Evolutionary conservation across 2,888 invertebrate species (phyloP), one percentile per base, ranked within the genome.

Genomic region (Ctena decussata): DNA sequence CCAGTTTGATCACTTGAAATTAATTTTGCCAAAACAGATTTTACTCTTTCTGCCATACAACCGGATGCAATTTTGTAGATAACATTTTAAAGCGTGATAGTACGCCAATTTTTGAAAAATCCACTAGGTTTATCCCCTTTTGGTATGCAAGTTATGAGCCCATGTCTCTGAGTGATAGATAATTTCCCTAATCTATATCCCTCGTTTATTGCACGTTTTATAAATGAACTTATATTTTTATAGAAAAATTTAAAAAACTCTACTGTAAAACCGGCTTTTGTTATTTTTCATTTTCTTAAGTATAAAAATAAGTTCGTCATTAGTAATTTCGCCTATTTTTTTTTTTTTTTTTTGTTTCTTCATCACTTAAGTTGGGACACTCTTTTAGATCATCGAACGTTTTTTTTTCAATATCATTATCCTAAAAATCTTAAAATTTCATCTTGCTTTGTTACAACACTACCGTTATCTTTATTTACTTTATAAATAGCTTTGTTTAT

Each of bases 91-190:
- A 73, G 30, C 8, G 79, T 74, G 32, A 78, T 57, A 0, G 72
- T 69, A 0, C 78, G 53, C 78, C 78, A 78, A 65, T 78, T 73
- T 73, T 79, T 44, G n/a, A 73, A 35, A 44, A 27, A 60, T 27
- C 21, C 27, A 18, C 21, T 60, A 6, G 60, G 30, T 18, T 60
- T 60, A 27, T 60, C 60, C 30, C 60, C 60, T 30, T 60, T 60
- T 5, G 60, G 60, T 11, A 60, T 6, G 27, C 60, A 60, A 11
- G 30, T 60, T 6, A 60, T n/a, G n/a, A n/a, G n/a, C n/a, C n/a
- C n/a, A n/a, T n/a, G n/a, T n/a, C n/a, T n/a, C n/a, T n/a, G n/a
- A n/a, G n/a, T n/a, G n/a, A n/a, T n/a, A n/a, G n/a, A n/a, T n/a
- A n/a, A n/a, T n/a, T n/a, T n/a, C n/a, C 30, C 21, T 6, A 27